These are phyloP conservation scores for Protodeltote pygarga DNA, from an alignment of 2,888 invertebrate species.

Conservation along the genomic window DNA sequence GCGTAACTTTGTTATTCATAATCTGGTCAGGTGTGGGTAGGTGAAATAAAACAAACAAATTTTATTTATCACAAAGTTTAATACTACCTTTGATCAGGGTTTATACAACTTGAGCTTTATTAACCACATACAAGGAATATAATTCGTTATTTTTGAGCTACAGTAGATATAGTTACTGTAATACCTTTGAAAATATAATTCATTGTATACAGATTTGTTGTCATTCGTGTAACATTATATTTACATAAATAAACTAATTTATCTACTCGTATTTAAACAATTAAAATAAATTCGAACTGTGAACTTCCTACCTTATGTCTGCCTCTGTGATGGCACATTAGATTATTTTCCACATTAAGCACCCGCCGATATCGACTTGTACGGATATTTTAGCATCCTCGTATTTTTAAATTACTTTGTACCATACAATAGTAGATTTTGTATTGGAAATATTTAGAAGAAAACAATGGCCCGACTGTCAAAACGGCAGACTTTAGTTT, in stretches of 20 bases:
- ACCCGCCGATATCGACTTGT: slow-evolving; percentile 34
- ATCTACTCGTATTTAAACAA: slow-evolving; percentile 33
- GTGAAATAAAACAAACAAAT: slow-evolving; percentile 21
- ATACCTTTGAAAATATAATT: slow-evolving; percentile 11
- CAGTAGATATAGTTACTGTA: background rate
- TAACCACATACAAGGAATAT: slow-evolving; percentile 11
- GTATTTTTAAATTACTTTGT: slow-evolving; percentile 72
- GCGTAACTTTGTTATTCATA: too few species aligned
- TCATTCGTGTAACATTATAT: slow-evolving; percentile 27
- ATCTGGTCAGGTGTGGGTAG: background rate
- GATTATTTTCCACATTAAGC: slow-evolving; percentile 51
- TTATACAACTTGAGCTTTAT: slow-evolving; percentile 25
- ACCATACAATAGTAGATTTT: slow-evolving; percentile 64
- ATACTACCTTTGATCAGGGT: slow-evolving; percentile 37
- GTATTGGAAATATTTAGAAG: slow-evolving; percentile 17
- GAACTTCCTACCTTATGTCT: slow-evolving; percentile 50
- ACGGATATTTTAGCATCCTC: slow-evolving; percentile 28
- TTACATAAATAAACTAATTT: slow-evolving; percentile 39
- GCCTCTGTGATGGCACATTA: slow-evolving; percentile 81
- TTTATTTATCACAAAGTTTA: slow-evolving; percentile 48
- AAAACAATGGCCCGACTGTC: slow-evolving; percentile 5
- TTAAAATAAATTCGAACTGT: slow-evolving; percentile 48
- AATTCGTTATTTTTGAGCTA: background rate
- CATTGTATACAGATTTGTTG: slow-evolving; percentile 26
- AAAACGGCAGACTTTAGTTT: background rate